A percentile compares a stretch with the other conserved stretches of the same genome.
phyloP scores from a whole-genome alignment of 2,797 vertebrate genomes.

The Corythornis leucogaster region DNA sequence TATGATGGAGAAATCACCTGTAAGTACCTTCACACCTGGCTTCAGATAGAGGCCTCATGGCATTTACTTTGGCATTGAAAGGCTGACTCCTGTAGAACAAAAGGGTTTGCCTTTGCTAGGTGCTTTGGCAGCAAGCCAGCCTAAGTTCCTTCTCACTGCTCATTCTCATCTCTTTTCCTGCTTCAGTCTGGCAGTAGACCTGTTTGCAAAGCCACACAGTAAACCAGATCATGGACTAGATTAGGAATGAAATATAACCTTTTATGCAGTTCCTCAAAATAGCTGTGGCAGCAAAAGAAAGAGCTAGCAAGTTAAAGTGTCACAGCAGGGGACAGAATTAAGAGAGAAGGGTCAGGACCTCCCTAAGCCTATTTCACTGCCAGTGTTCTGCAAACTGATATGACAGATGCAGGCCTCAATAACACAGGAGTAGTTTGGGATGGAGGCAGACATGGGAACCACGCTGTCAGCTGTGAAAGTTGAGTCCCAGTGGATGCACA shows the following conservation, averaged over 20 bases:
- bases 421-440: not conserved
- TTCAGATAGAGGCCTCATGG: not conserved
- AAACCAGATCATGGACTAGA: constrained; percentile 10
- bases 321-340: not conserved
- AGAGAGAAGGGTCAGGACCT: not conserved
- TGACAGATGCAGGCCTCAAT: not conserved
- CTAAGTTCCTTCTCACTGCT: not conserved
- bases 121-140: not conserved
- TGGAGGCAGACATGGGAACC: not conserved
- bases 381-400: not conserved
- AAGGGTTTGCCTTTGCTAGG: not conserved
- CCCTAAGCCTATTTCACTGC: not conserved
- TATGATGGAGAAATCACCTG: not conserved
- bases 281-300: constrained; percentile 7
- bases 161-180: not conserved
- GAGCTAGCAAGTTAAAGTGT: not conserved
- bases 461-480: not conserved
- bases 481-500: not conserved
- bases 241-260: not conserved
- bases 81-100: not conserved
- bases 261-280: constrained; percentile 7
- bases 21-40: not conserved
- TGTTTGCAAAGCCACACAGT: constrained; percentile 6
- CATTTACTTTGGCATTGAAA: not conserved
- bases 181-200: not conserved